These are phyloP conservation scores for Tetheella fluctuosa DNA, from an alignment of 2,888 invertebrate genomes.

Conservation along the genomic window DNA sequence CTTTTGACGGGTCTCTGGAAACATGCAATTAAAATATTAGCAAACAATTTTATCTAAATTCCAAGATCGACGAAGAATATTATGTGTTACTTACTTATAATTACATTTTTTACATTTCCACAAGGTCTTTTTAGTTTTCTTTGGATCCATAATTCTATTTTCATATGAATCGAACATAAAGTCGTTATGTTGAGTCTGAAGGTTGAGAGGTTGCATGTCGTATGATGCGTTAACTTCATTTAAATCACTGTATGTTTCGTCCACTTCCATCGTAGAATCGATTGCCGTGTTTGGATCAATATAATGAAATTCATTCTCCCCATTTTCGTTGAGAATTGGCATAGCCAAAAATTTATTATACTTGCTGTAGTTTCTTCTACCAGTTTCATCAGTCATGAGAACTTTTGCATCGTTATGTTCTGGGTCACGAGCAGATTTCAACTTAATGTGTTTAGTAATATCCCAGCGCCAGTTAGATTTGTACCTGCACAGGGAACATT, in stretches of 20 bases:
- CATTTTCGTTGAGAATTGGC: conserved; percentile 83
- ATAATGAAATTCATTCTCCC: conserved; percentile 78
- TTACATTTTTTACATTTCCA: conserved; percentile 97
- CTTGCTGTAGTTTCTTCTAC: conserved; percentile 95
- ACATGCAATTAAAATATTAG: conserved; percentile 16
- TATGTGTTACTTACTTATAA: conserved; percentile 86
- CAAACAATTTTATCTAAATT: neutral
- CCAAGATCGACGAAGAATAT: neutral
- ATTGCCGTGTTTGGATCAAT: conserved; percentile 64
- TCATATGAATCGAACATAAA: conserved; percentile 56
- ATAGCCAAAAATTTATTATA: conserved; percentile 94
- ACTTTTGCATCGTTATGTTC: conserved; percentile 92
- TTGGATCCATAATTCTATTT: conserved; percentile 58
- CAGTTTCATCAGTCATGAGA: conserved; percentile 95
- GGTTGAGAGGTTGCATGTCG: conserved; percentile 86
- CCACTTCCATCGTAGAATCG: conserved; percentile 74
- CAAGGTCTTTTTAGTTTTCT: conserved; percentile 87
- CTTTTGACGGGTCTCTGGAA: conserved; percentile 77
- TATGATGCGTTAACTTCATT: conserved; percentile 71
- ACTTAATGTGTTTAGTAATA: conserved; percentile 96
- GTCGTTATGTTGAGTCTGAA: conserved; percentile 72
- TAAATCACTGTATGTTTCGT: conserved; percentile 80
- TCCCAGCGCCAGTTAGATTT: conserved; percentile 99
- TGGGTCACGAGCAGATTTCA: conserved; percentile 93
- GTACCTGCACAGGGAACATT: conserved; percentile 96